Evolutionary conservation across 2,888 invertebrate genomes (phyloP).

Genomic region (Nesidiocoris tenuis): DNA sequence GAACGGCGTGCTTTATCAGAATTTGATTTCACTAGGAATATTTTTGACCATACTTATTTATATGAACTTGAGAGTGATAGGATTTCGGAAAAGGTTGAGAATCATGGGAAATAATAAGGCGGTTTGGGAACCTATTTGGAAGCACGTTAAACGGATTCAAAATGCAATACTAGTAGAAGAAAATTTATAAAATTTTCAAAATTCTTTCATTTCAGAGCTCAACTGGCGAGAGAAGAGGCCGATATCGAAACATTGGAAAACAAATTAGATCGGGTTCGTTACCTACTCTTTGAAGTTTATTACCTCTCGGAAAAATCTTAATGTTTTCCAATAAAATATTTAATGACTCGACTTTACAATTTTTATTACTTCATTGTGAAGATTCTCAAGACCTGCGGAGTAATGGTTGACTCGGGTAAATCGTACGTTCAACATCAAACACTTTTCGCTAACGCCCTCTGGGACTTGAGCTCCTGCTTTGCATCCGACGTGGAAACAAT

Average conservation of each 20-base stretch:
- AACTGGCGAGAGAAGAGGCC: constrained; percentile 81
- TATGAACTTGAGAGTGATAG: too few relatives aligned
- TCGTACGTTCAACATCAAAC: constrained; percentile 88
- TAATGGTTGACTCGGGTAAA: constrained; percentile 91
- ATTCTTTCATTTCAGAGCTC: constrained; percentile 63
- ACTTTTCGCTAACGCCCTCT: constrained; percentile 79
- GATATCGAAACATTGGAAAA: constrained; percentile 85
- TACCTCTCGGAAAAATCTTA: too few relatives aligned
- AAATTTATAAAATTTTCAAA: too few relatives aligned
- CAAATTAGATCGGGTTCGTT: constrained; percentile 65
- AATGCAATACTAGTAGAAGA: too few relatives aligned
- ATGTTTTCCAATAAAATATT: too few relatives aligned
- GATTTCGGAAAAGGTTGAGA: too few relatives aligned
- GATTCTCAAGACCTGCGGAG: constrained; percentile 79
- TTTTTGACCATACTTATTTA: constrained; percentile 1
- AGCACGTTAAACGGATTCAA: too few relatives aligned
- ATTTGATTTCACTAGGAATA: not conserved
- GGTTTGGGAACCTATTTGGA: too few relatives aligned
- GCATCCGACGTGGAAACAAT: constrained; percentile 79
- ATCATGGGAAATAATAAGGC: too few relatives aligned
- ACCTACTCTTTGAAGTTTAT: not conserved
- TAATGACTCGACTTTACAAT: too few relatives aligned
- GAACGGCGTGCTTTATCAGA: not conserved
- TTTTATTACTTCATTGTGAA: too few relatives aligned
- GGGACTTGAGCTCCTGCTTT: constrained; percentile 87